These are phyloP conservation scores for Peromyscus nudipes DNA, from an alignment of 2,797 vertebrate genomes.

Conservation along the genomic window DNA sequence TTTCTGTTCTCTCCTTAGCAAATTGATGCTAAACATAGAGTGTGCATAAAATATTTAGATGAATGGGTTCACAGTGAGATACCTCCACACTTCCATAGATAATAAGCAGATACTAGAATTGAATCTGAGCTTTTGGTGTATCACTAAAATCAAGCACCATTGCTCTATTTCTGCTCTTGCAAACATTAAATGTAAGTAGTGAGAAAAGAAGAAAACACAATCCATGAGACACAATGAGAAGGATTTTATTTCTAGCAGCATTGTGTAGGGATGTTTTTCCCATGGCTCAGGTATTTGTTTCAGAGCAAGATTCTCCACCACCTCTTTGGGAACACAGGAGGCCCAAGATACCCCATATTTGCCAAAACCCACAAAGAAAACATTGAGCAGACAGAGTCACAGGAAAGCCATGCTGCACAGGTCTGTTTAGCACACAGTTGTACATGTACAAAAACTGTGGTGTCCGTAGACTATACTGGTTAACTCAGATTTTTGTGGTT, in stretches of 20 bases:
- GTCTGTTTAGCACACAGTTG: conserved; percentile 42
- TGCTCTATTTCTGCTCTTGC: background rate
- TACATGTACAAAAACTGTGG: conserved; percentile 21
- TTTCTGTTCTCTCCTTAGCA: background rate
- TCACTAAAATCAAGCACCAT: background rate
- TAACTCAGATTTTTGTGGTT: background rate
- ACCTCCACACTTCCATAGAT: background rate
- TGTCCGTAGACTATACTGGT: background rate
- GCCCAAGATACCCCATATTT: conserved; percentile 29
- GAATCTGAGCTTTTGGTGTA: background rate
- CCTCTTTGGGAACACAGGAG: background rate
- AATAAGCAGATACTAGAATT: background rate
- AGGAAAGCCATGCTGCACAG: conserved; percentile 31
- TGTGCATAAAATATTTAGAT: background rate
- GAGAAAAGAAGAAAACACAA: background rate
- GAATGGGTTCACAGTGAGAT: background rate
- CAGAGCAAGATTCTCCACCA: background rate
- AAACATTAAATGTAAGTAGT: conserved; percentile 18
- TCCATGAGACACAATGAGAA: background rate
- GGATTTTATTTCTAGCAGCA: background rate
- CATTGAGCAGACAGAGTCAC: conserved; percentile 44
- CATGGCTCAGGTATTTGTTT: conserved; percentile 16
- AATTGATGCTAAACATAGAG: background rate
- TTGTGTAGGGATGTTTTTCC: conserved; percentile 14
- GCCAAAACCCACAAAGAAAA: background rate